phyloP scores from a whole-genome alignment of 2,113 vertebrate genomes.

The Casuarius casuarius region DNA sequence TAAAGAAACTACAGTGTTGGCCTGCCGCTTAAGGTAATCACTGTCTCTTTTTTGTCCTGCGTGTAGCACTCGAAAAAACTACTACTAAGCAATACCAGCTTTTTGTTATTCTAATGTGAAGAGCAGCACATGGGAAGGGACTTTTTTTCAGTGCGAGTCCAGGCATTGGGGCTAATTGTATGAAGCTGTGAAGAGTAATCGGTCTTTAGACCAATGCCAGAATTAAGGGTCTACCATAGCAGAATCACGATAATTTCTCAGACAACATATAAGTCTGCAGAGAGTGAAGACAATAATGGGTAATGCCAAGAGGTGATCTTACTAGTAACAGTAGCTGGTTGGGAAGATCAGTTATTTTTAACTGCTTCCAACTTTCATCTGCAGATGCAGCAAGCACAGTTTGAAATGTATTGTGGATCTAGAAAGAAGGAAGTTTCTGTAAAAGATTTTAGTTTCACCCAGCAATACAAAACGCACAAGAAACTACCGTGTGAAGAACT shows the following conservation, averaged over 20 bases:
- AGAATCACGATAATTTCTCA: neutral
- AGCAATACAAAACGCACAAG: neutral
- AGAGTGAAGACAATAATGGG: neutral
- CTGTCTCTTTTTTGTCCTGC: neutral
- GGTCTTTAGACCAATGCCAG: neutral
- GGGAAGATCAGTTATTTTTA: neutral
- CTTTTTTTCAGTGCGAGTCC: neutral
- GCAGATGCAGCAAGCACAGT: slow-evolving; percentile 46
- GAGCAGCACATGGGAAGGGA: neutral
- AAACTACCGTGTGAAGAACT: neutral
- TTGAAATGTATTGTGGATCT: neutral
- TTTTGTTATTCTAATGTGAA: neutral
- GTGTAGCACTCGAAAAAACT: neutral
- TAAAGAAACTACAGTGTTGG: neutral
- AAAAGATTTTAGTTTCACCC: neutral
- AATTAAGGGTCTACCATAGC: neutral
- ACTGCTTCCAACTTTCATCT: slow-evolving; percentile 24
- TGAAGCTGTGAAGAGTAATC: neutral
- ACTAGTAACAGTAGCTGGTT: neutral
- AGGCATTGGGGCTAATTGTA: neutral
- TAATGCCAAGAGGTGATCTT: neutral
- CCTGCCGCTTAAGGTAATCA: neutral
- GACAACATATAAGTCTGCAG: neutral
- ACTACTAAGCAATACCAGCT: neutral
- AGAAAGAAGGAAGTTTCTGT: neutral